A percentile compares a stretch with the other conserved stretches of the same genome.
phyloP scores from a whole-genome alignment of 2,888 invertebrate species.

The Eupithecia abbreviata region DNA sequence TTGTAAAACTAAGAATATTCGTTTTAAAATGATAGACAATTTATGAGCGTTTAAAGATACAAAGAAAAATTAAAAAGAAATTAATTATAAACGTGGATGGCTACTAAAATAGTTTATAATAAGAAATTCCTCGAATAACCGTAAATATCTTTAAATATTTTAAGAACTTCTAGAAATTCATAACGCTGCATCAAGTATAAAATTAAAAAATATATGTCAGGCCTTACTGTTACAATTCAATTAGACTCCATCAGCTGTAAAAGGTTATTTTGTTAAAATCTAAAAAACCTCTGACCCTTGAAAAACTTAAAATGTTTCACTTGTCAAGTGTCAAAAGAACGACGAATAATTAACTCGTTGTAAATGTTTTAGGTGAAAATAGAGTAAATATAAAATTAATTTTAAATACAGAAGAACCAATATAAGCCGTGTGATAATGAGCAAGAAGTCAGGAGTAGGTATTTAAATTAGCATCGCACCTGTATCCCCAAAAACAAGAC shows the following conservation, averaged over 20 bases:
- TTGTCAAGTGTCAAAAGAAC: constrained; percentile 7
- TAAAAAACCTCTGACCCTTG: constrained; percentile 3
- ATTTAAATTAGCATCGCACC: constrained; percentile 17
- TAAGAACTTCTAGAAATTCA: not conserved
- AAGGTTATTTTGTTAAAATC: constrained; percentile 3
- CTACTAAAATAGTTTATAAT: not conserved
- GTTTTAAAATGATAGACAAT: too few relatives aligned
- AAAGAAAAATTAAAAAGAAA: too few relatives aligned
- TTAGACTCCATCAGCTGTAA: not conserved
- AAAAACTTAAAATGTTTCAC: constrained; percentile 5
- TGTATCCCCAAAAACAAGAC: constrained; percentile 4
- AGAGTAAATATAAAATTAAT: constrained; percentile 11
- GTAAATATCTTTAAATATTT: not conserved
- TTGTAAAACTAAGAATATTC: not conserved
- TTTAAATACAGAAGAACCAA: constrained; percentile 20
- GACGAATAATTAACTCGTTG: not conserved
- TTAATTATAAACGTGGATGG: not conserved
- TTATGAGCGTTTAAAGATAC: too few relatives aligned
- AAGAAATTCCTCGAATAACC: not conserved
- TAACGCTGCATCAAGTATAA: not conserved
- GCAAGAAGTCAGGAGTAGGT: constrained; percentile 23
- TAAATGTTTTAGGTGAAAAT: constrained; percentile 11
- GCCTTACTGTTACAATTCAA: not conserved
- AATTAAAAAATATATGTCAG: not conserved
- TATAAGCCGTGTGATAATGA: constrained; percentile 29